These are phyloP conservation scores for Falco biarmicus DNA, from an alignment of 2,797 vertebrate genomes.

Conservation along the genomic window DNA sequence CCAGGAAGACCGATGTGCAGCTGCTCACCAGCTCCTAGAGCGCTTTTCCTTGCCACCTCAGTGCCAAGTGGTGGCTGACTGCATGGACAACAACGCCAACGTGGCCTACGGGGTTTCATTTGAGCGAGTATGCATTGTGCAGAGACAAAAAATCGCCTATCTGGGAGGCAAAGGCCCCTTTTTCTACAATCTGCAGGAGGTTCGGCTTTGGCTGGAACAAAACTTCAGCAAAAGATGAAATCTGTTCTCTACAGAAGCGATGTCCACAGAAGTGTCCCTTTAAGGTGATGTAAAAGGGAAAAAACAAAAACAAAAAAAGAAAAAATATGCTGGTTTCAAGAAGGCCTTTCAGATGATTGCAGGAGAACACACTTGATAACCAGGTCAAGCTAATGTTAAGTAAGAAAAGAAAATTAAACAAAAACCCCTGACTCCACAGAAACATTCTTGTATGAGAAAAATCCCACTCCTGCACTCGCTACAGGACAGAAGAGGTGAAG, in stretches of 20 bases:
- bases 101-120: constrained; percentile 94
- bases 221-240: constrained; percentile 87
- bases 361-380: constrained; percentile 41
- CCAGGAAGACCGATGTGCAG: constrained; percentile 91
- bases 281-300: constrained; percentile 58
- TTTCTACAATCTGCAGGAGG: constrained; percentile 92
- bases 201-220: constrained; percentile 91
- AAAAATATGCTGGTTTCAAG: constrained; percentile 47
- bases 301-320: not conserved
- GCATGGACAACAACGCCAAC: constrained; percentile 98
- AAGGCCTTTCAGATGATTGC: constrained; percentile 23
- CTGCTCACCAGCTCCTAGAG: constrained; percentile 88
- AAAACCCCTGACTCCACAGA: constrained; percentile 16
- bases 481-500: not conserved
- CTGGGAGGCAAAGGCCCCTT: constrained; percentile 96
- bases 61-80: constrained; percentile 93
- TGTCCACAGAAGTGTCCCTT: constrained; percentile 35
- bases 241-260: constrained; percentile 45
- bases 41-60: constrained; percentile 90
- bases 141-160: constrained; percentile 92
- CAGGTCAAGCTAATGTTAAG: constrained; percentile 18
- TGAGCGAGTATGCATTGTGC: constrained; percentile 94
- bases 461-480: not conserved
- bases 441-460: not conserved
- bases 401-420: constrained; percentile 29